Conservation (phyloP, 1,140 invertebrate species). For the Trichoplusia ni region DNA sequence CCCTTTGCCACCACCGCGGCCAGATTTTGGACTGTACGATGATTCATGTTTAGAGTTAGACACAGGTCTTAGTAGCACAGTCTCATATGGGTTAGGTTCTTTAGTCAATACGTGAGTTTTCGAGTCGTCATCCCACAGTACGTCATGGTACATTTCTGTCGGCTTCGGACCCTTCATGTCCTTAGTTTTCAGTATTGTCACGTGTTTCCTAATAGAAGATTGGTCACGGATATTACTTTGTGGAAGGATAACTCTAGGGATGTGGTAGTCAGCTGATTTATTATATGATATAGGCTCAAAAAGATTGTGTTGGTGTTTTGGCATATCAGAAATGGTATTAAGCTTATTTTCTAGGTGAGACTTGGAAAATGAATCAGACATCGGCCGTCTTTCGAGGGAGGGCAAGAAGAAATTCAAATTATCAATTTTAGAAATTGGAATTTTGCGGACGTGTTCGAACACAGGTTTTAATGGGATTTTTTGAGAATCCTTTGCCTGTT, state of each 20-base stretch:
- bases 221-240: conserved; percentile 11
- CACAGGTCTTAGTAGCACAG: conserved; percentile 56
- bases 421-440: conserved; percentile 52
- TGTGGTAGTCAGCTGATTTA: conserved; percentile 8
- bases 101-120: conserved; percentile 55
- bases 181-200: conserved; percentile 54
- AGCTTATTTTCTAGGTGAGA: neutral
- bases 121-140: conserved; percentile 37
- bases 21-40: conserved; percentile 29
- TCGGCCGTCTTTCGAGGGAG: conserved; percentile 34
- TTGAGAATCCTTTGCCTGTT: neutral
- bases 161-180: conserved; percentile 41
- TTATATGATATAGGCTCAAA: conserved; percentile 41
- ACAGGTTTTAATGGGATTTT: conserved; percentile 28
- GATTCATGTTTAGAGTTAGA: conserved; percentile 45
- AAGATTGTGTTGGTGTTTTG: neutral
- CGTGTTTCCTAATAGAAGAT: conserved; percentile 40
- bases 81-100: conserved; percentile 66
- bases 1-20: conserved; percentile 46
- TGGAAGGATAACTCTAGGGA: conserved; percentile 1
- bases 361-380: neutral
- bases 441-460: conserved; percentile 47
- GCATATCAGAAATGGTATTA: neutral
- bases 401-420: conserved; percentile 57
- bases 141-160: conserved; percentile 39